Percentiles rank a stretch among this genome's conserved stretches.
Evolutionary conservation across 2,797 vertebrate species (phyloP).

Genomic region (Distichodus sexfasciatus): DNA sequence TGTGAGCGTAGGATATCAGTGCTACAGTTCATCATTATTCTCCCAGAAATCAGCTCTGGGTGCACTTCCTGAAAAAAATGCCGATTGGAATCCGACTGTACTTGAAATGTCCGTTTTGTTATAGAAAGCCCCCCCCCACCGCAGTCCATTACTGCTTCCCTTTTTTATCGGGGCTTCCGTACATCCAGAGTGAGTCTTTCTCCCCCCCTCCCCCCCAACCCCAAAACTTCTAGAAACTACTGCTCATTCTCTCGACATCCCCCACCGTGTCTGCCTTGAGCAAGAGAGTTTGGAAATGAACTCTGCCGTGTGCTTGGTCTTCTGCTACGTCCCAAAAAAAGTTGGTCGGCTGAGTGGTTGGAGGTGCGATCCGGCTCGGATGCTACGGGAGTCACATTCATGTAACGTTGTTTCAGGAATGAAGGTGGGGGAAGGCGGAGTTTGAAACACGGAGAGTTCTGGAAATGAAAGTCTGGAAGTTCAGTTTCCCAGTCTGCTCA

Average conservation of each 20-base stretch:
- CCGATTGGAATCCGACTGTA: too few species aligned
- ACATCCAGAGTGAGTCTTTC: conserved; percentile 1
- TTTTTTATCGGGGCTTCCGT: conserved; percentile 15
- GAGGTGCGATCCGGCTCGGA: conserved; percentile 22
- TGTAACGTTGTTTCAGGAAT: conserved; percentile 34
- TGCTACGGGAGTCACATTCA: conserved; percentile 29
- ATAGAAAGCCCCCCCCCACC: too few species aligned
- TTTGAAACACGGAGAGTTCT: conserved; percentile 37
- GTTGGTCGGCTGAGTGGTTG: conserved; percentile 32
- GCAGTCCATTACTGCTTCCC: conserved; percentile 34
- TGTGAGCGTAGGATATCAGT: conserved; percentile 57
- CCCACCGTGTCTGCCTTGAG: conserved; percentile 28
- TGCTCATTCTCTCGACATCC: conserved; percentile 17
- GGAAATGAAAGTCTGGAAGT: not conserved
- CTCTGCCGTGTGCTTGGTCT: conserved; percentile 66
- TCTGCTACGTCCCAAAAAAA: conserved; percentile 49
- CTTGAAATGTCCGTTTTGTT: too few species aligned
- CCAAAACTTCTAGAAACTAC: conserved; percentile 32
- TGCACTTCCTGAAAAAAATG: conserved; percentile 11
- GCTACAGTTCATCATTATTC: conserved; percentile 53
- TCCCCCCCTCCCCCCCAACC: too few species aligned
- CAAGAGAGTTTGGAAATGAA: conserved; percentile 20
- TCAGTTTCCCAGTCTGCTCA: conserved; percentile 26
- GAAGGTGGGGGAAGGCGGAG: too few species aligned
- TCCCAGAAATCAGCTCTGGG: conserved; percentile 36